phyloP scores from a whole-genome alignment of 2,113 vertebrate species.

The Elaphurus davidianus region DNA sequence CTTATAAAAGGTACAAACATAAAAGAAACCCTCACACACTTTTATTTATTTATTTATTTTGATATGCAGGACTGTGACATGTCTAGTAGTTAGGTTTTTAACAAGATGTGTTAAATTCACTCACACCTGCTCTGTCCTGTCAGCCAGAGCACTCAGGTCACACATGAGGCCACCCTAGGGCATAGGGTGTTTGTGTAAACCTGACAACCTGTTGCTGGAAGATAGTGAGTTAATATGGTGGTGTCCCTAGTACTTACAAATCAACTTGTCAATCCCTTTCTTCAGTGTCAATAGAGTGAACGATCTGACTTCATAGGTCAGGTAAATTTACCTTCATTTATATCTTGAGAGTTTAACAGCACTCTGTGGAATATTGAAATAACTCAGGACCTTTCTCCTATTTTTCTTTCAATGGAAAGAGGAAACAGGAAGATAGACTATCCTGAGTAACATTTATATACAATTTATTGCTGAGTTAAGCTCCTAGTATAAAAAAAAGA shows the following conservation, averaged over 20 bases:
- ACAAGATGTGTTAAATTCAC: conserved; percentile 75
- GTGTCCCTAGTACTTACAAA: neutral
- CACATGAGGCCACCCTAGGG: conserved; percentile 41
- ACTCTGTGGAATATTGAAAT: neutral
- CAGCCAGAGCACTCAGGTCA: conserved; percentile 8
- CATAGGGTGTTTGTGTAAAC: conserved; percentile 61
- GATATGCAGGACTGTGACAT: conserved; percentile 49
- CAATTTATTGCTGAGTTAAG: neutral
- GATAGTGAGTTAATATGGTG: conserved; percentile 48
- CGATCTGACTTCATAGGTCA: neutral
- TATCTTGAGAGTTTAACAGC: neutral
- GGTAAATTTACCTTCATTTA: conserved; percentile 42
- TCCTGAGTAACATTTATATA: neutral
- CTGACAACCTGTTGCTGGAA: conserved; percentile 61
- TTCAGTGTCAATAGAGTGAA: neutral
- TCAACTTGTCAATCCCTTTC: neutral
- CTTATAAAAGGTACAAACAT: neutral
- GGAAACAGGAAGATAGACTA: neutral
- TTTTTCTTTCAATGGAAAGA: conserved; percentile 1
- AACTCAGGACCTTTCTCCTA: neutral
- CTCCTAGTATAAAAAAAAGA: neutral
- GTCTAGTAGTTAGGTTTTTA: conserved; percentile 69
- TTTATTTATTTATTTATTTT: neutral
- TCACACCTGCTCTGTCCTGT: conserved; percentile 56
- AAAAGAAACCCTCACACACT: neutral